These are phyloP conservation scores for Neoniphon sammara DNA, from an alignment of 2,797 vertebrate genomes.

Conservation along the genomic window DNA sequence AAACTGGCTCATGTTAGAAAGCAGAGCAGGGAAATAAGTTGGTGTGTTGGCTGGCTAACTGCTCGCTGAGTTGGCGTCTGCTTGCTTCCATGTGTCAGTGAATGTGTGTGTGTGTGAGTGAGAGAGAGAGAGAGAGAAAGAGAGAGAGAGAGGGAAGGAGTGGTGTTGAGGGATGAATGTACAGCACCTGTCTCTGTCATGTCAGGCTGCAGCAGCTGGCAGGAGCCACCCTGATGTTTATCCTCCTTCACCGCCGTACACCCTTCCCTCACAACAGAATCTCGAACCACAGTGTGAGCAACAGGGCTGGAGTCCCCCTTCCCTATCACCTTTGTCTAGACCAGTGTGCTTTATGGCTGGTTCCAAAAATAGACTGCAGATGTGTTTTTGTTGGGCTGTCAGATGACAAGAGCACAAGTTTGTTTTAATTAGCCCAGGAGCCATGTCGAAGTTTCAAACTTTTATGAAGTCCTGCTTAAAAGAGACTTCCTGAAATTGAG, in stretches of 20 bases:
- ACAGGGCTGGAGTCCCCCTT: neutral
- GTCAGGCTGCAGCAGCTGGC: slow-evolving; percentile 77
- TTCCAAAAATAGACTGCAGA: neutral
- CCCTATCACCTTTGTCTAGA: neutral
- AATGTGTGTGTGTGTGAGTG: slow-evolving; percentile 31
- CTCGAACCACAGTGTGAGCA: neutral
- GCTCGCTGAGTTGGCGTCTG: slow-evolving; percentile 53
- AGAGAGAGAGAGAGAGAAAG: slow-evolving; percentile 19
- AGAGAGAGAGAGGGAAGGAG: slow-evolving; percentile 8
- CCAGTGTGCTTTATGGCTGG: neutral
- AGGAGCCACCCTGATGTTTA: slow-evolving; percentile 63
- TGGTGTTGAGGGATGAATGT: slow-evolving; percentile 62
- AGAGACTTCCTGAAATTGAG: neutral
- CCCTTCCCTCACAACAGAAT: slow-evolving; percentile 26
- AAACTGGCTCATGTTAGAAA: slow-evolving; percentile 37
- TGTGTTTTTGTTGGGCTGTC: neutral
- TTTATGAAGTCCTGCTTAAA: neutral
- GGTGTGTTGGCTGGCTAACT: slow-evolving; percentile 42
- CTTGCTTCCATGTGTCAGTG: slow-evolving; percentile 38
- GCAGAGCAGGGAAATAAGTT: slow-evolving; percentile 46
- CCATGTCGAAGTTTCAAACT: slow-evolving; percentile 16
- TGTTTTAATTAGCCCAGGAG: neutral
- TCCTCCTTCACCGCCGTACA: slow-evolving; percentile 49
- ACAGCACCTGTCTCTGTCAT: slow-evolving; percentile 83
- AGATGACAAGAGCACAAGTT: neutral